Evolutionary conservation across 2,113 vertebrate genomes (phyloP), one percentile per base, ranked within the genome.

Genomic region (Phalacrocorax carbo): DNA sequence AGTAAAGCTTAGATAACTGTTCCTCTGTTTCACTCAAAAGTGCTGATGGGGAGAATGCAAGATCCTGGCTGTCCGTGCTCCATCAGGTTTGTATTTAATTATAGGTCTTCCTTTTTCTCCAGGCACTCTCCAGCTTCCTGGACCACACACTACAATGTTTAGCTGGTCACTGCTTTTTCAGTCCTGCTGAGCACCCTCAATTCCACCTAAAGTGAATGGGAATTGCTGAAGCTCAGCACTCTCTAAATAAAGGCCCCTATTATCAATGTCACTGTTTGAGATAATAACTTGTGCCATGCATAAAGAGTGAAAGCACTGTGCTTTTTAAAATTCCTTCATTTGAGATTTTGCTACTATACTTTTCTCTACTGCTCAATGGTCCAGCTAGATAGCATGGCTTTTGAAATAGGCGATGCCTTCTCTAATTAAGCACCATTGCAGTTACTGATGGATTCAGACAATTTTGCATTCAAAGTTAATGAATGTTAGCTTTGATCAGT

Each of bases 401-500:
- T 97, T 97, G 94, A 93, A 97, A 97, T 57, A 97, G 94, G 78
- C 71, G 0, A 76, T 96, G 94, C 95, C 89, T 91, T 96, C 91
- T 95, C 89, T 94, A 94, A 97, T 93, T 94, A 96, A 87, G 81
- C 89, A 92, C 94, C 88, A 94, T 92, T 89, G 93, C 95, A 94
- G 86, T 94, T 86, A 79, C 96, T 97, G 96, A 95, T 97, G 95
- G 89, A 97, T 97, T 95, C 91, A 95, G 91, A 95, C 91, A 91
- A 97, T 97, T 97, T 97, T 94, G 91, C 94, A 93, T 91, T 96
- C 95, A 95, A 93, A 96, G 96, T 96, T 96, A 97, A 96, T 97
- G 95, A 95, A 95, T 94, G 94, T 89, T 97, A 91, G 91, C 96
- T 97, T 97, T 97, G 96, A 97, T 96, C 91, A 95, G 86, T 81